These are phyloP conservation scores for Psilopsiagon aymara DNA, from an alignment of 2,113 vertebrate genomes.

Conservation along the genomic window DNA sequence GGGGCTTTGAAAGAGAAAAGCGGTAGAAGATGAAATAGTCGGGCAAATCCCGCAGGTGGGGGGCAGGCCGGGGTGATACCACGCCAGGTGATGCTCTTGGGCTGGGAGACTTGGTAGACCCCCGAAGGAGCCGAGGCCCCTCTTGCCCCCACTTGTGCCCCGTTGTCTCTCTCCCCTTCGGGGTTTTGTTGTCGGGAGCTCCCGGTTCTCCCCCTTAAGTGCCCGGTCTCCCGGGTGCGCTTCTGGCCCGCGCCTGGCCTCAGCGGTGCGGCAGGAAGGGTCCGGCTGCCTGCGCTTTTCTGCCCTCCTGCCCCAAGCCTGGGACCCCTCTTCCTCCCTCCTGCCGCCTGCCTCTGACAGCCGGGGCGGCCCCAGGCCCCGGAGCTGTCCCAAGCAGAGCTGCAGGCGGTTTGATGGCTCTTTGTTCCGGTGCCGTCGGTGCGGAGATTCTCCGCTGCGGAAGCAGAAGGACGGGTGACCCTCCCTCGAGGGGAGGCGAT, in stretches of 20 bases:
- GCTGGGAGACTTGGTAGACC: background rate
- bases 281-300: background rate
- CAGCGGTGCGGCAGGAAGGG: background rate
- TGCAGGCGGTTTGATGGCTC: conserved; percentile 41
- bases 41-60: background rate
- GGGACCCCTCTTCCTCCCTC: background rate
- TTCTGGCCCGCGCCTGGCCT: too few relatives aligned
- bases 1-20: background rate
- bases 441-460: background rate
- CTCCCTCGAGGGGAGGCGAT: too few relatives aligned
- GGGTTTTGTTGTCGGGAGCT: background rate
- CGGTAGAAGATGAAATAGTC: background rate
- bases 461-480: background rate
- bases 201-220: too few relatives aligned
- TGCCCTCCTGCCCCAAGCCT: background rate
- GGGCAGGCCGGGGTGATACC: background rate
- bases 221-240: background rate
- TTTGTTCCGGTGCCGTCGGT: conserved; percentile 46
- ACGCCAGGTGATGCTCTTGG: background rate
- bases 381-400: background rate
- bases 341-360: background rate
- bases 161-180: background rate
- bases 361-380: background rate
- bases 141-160: background rate
- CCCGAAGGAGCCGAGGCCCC: background rate